Base-by-base conservation (phyloP, 1,140 invertebrate genomes). In the Heliconius hewitsoni region DNA sequence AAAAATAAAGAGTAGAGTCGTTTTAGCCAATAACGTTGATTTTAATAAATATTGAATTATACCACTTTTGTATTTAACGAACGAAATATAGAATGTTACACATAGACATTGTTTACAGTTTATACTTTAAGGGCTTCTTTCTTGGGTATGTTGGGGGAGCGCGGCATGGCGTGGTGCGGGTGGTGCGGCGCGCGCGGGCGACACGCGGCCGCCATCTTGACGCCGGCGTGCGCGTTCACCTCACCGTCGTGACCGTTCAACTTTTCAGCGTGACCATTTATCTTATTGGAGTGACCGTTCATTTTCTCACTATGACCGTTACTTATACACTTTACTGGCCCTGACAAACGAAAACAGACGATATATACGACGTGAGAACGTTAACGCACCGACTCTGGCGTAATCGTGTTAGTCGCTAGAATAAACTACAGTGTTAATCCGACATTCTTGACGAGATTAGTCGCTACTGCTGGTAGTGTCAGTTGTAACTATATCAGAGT, bases 111-210 rank as follows among this genome's bases (percentile, higher is more conserved):
- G 73, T 77, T 86, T 52, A 52, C 50, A 72, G 75, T 52, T 82
- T 88, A 89, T 72, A 89, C 93, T 84, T 93, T 93, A 83, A 94
- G 83, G 78, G 93, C 91, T 78, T 93, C 91, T 79, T 86, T 88
- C 87, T 93, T 94, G 81, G 85, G 86, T 82, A 93, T 93, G 91
- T 93, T 94, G 90, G 92, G 91, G 90, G 91, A 84, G 72, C 85
- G 81, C 84, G 90, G 85, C 88, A 60, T 60, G n/a, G 50, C 50
- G 55, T n/a, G 55, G 55, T 23, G 55, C 8, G 55, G 16, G 55
- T 9, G 55, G 55, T 11, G 55, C 9, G 19, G 23, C 23, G 60
- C 27, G 60, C 60, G 60, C 60, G 27, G 60, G 27, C 60, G 60
- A n/a, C 60, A 66, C 19, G 60, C 60, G 60, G 23, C 60, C 60